phyloP scores from a whole-genome alignment of 2,113 vertebrate genomes.

The Tachuris rubrigastra region DNA sequence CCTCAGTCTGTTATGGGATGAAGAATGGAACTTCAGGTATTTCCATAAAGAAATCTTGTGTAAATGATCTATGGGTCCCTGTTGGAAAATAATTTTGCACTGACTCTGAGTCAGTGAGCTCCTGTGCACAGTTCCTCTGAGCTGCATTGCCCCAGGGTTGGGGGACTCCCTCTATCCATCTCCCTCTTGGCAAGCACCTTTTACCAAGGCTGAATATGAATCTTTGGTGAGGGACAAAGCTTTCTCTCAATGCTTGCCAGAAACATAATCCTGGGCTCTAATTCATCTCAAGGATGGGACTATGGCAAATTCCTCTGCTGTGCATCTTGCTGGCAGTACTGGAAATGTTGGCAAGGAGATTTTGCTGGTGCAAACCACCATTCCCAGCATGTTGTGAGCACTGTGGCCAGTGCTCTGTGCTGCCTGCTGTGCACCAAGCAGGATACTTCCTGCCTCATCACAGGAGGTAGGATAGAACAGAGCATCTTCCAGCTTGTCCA shows the following conservation, averaged over 20 bases:
- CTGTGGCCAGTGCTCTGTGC: not conserved
- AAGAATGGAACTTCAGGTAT: not conserved
- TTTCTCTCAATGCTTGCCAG: not conserved
- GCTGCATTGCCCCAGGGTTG: not conserved
- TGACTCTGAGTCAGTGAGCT: not conserved
- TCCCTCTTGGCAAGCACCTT: not conserved
- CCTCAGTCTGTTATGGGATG: not conserved
- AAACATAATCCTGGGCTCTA: not conserved
- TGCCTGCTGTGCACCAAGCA: not conserved
- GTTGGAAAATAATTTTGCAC: not conserved
- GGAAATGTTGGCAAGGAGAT: not conserved
- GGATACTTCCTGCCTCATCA: not conserved
- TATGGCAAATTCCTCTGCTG: not conserved
- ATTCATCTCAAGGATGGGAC: not conserved
- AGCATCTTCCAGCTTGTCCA: not conserved
- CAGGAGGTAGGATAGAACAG: not conserved
- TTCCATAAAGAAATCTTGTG: not conserved
- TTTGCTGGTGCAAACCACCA: not conserved
- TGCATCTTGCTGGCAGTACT: not conserved
- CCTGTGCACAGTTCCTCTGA: not conserved
- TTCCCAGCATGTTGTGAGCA: fast-evolving
- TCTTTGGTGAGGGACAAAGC: not conserved
- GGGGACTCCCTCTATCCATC: not conserved
- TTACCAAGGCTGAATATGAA: not conserved
- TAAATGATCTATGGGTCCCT: not conserved